These are phyloP conservation scores for Gryllus bimaculatus DNA, from an alignment of 1,140 invertebrate genomes.

Conservation along the genomic window DNA sequence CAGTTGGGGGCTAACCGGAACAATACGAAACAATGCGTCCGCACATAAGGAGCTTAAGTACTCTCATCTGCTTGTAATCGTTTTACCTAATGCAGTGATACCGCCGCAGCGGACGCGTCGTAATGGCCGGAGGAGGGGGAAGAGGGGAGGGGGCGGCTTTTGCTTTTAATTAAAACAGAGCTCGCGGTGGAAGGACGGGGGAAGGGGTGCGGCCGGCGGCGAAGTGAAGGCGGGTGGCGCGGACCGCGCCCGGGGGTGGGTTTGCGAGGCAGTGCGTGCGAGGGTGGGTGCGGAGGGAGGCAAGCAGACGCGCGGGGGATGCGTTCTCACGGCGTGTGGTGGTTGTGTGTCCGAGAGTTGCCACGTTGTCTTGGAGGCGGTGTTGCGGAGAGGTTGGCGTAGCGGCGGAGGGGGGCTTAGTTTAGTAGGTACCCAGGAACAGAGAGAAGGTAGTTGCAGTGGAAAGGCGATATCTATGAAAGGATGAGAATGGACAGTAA, in stretches of 20 bases:
- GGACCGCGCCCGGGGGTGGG: too few relatives aligned
- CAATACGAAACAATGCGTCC: conserved; percentile 3
- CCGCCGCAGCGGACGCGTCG: background rate
- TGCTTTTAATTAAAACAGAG: background rate
- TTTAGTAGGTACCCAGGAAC: too few relatives aligned
- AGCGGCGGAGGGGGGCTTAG: too few relatives aligned
- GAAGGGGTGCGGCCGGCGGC: background rate
- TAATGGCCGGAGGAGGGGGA: background rate
- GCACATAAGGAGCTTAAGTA: conserved; percentile 4
- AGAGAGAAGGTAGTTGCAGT: too few relatives aligned
- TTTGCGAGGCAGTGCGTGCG: background rate
- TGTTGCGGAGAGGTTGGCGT: too few relatives aligned
- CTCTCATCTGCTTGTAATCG: background rate
- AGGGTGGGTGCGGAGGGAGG: background rate
- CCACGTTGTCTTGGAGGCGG: too few relatives aligned
- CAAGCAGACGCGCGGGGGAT: too few relatives aligned
- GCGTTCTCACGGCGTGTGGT: too few relatives aligned
- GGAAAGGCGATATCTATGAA: too few relatives aligned
- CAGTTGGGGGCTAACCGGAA: background rate
- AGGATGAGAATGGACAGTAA: too few relatives aligned
- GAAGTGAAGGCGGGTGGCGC: too few relatives aligned
- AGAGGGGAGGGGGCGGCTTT: background rate
- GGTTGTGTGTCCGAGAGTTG: too few relatives aligned
- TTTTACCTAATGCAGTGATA: conserved; percentile 5
- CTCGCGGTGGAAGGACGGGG: background rate